Evolutionary conservation across 2,797 vertebrate genomes (phyloP).

Genomic region (Choloepus didactylus): DNA sequence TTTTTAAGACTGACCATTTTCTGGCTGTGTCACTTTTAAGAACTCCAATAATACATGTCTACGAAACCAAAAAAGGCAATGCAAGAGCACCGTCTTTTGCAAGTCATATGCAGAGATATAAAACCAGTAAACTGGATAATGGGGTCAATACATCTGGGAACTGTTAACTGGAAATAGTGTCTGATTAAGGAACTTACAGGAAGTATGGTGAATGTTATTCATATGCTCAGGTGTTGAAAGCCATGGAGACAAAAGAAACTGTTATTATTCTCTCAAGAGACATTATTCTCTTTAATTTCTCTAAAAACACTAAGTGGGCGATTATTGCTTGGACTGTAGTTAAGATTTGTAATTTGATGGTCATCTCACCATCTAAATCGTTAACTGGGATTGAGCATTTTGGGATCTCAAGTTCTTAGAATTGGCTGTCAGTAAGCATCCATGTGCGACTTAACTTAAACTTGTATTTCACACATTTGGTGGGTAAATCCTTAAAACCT

Average conservation of each 20-base stretch:
- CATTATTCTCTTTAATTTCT: background rate
- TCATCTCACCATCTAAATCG: background rate
- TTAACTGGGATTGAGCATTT: background rate
- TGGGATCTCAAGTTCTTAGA: background rate
- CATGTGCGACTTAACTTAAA: background rate
- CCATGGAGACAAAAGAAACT: background rate
- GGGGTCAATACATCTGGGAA: background rate
- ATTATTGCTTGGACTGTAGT: background rate
- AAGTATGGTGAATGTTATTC: background rate
- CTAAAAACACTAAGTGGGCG: background rate
- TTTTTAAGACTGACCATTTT: background rate
- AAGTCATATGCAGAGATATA: background rate
- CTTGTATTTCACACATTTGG: background rate
- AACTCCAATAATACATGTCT: background rate
- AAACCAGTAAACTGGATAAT: background rate
- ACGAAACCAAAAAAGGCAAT: background rate
- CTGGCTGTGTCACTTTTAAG: background rate
- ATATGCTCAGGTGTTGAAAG: constrained; percentile 38
- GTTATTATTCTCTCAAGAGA: background rate
- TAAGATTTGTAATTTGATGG: background rate
- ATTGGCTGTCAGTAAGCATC: background rate
- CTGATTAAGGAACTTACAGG: constrained; percentile 43
- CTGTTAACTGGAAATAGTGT: background rate
- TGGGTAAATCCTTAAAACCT: background rate
- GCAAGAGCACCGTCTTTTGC: background rate